Conservation (phyloP, 2,797 vertebrate genomes). For the Falco biarmicus region DNA sequence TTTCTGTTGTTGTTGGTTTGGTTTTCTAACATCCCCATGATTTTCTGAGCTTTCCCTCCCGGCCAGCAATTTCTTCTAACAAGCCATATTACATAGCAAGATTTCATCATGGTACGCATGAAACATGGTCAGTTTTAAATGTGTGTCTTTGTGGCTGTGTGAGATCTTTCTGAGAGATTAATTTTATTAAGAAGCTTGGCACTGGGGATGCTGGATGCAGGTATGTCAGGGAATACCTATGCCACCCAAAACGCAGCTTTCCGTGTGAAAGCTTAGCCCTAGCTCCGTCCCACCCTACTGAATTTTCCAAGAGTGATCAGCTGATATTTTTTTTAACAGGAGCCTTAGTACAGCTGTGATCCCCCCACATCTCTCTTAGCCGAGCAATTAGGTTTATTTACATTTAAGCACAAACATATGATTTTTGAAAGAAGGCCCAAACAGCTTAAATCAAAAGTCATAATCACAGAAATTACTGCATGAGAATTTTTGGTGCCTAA, state of each 20-base stretch:
- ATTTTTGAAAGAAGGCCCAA: background rate
- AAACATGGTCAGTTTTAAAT: background rate
- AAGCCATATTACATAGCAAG: background rate
- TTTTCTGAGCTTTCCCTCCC: background rate
- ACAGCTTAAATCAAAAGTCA: background rate
- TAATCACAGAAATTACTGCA: background rate
- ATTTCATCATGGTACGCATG: rapidly evolving
- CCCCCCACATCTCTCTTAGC: background rate
- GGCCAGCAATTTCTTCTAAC: background rate
- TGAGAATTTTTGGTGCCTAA: background rate
- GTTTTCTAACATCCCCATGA: no score
- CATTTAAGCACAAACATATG: background rate
- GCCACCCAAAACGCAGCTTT: background rate
- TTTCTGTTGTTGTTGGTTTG: background rate
- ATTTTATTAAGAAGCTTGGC: background rate
- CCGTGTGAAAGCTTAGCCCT: background rate
- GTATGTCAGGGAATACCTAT: rapidly evolving
- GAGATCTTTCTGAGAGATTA: background rate
- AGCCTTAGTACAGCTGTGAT: background rate
- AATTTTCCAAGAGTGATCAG: background rate
- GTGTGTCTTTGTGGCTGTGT: background rate
- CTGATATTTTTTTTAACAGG: background rate
- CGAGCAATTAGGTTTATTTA: background rate
- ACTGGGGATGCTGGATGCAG: background rate
- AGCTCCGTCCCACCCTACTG: background rate